Base-by-base conservation (phyloP, 1,140 invertebrate species). In the Drosophila sproati region DNA sequence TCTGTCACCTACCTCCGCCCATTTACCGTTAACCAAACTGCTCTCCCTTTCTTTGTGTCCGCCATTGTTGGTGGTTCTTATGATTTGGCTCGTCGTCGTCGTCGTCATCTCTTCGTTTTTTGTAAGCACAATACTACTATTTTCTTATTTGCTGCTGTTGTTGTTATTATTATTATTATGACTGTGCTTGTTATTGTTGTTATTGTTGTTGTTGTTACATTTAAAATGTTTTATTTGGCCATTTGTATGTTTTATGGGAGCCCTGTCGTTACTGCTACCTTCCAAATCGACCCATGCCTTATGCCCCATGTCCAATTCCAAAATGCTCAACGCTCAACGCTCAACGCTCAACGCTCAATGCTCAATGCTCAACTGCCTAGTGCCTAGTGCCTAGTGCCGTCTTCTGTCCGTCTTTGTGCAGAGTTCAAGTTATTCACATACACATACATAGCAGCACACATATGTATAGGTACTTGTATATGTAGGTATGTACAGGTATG, bases 171-270 rank as follows among this genome's bases (percentile, higher is more conserved):
- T 80, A 51, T 75, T 55, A n/a, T n/a, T 68, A 57, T 20, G 20
- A 20, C 20, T 20, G 20, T 20, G 20, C 20, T 54, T 80, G 50
- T 75, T 55, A n/a, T n/a, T 68, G 52, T 67, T 69, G 43, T 57
- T 51, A 47, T 48, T 68, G 2, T 60, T 50, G 7, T 82, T 88
- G 83, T 85, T 88, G 85, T 72, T 89, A 90, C 85, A 89, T 89
- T 89, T 89, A 85, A 89, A 89, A 89, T 89, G 85, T 89, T 89
- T 89, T 89, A 89, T 89, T 89, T 89, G 85, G 85, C 85, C 85
- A 89, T 89, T 89, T 89, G 86, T 89, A 90, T 89, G 85, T 89
- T 89, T 89, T 89, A 89, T 89, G 85, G 85, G 72, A 85, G 71
- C 78, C 78, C 20, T 20, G 70, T 86, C 83, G 80, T 89, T 89